phyloP scores from a whole-genome alignment of 2,113 vertebrate species.

The Panthera leo region DNA sequence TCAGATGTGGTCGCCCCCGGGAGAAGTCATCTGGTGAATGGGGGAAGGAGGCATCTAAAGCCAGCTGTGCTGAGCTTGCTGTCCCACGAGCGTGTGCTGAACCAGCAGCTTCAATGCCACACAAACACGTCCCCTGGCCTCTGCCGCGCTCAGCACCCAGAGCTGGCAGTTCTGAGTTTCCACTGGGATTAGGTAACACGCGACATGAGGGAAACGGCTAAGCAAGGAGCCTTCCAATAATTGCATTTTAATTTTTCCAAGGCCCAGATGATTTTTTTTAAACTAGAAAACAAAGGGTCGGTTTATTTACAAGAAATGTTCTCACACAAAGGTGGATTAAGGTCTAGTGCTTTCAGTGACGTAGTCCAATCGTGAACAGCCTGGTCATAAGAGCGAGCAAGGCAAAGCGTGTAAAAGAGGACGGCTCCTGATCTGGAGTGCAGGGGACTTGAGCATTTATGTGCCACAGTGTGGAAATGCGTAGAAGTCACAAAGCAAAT shows the following conservation, averaged over 20 bases:
- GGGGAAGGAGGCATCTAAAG: not conserved
- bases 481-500: conserved; percentile 1
- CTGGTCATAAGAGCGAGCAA: not conserved
- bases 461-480: not conserved
- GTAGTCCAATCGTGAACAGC: not conserved
- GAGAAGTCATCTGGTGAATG: not conserved
- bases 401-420: not conserved
- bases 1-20: not conserved
- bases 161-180: not conserved
- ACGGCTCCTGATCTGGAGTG: not conserved
- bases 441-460: not conserved
- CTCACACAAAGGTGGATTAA: conserved; percentile 2
- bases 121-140: not conserved
- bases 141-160: not conserved
- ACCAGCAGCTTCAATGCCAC: not conserved
- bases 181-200: conserved; percentile 15
- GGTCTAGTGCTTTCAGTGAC: conserved; percentile 47
- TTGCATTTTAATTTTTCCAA: conserved; percentile 52
- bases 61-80: conserved; percentile 22
- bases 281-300: conserved; percentile 25
- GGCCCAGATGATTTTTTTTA: not conserved
- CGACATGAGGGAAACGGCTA: not conserved
- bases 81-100: not conserved
- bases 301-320: conserved; percentile 55
- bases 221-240: not conserved